Evolutionary conservation across 2,113 vertebrate species (phyloP).

Genomic region (Ceyx cyanopectus): DNA sequence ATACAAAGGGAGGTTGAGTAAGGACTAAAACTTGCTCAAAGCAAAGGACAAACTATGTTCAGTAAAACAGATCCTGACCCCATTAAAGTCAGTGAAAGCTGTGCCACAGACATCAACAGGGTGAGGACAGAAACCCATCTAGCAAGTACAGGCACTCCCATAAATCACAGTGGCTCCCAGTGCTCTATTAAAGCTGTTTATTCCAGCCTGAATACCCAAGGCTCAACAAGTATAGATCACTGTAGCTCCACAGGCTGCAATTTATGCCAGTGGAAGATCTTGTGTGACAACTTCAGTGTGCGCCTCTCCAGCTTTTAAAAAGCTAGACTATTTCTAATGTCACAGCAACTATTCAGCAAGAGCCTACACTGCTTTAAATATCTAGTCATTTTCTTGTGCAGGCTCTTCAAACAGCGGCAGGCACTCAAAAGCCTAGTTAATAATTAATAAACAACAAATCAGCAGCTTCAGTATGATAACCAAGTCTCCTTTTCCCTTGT

Average conservation of each 20-base stretch:
- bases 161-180: constrained; percentile 16
- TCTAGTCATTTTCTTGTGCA: background rate
- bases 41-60: background rate
- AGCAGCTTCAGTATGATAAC: constrained; percentile 42
- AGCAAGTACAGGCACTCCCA: background rate
- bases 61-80: background rate
- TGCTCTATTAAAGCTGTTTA: constrained; percentile 48
- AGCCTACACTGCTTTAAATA: background rate
- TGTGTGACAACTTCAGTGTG: background rate
- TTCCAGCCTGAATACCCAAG: constrained; percentile 16
- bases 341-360: constrained; percentile 9
- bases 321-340: background rate
- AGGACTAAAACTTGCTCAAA: background rate
- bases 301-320: background rate
- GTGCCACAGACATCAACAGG: background rate
- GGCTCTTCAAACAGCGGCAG: background rate
- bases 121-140: constrained; percentile 6
- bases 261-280: background rate
- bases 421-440: constrained; percentile 22
- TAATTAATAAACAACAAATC: constrained; percentile 65
- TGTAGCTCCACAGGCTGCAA: constrained; percentile 25
- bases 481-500: constrained; percentile 38
- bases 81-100: background rate
- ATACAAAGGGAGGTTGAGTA: background rate
- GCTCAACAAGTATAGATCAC: constrained; percentile 49